Evolutionary conservation across 2,113 vertebrate species (phyloP), one percentile per base, ranked within the genome.

Genomic region (Chlorocebus sabaeus): DNA sequence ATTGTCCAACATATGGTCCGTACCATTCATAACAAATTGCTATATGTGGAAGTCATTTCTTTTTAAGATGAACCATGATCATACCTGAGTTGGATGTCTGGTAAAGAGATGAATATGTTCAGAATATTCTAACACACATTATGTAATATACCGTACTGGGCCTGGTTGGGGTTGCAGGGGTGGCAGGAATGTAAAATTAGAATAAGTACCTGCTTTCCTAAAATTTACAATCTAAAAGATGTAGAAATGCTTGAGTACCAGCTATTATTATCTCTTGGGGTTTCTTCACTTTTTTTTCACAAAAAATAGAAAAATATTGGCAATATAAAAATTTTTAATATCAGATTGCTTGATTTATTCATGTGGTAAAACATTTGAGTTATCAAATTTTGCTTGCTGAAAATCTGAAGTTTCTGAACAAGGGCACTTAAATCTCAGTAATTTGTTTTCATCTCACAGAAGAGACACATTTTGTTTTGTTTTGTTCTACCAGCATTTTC

Each of bases 351-450:
- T 96, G 52, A 81, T 50, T 75, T 72, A n/a, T 43, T 88, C 25
- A 95, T 85, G 88, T 70, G 83, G 86, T 87, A 23, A 88, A 83
- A 50, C 32, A 70, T 88, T 43, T 87, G 48, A 92, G 38, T 92
- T 87, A 35, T 87, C 73, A 89, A 89, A 91, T 64, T 91, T 81
- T 86, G n/a, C 70, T 90, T 97, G 52, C 87, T 76, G 32, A 75
- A 93, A 83, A 92, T 90, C 88, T 87, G 32, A 68, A 73, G 16
- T 96, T 96, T 90, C 45, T 22, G n/a, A 88, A 87, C 25, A 67
- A 78, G 50, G 16, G 32, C 43, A 64, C 35, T 83, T 92, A 90
- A 70, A 81, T 70, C 40, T 95, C 84, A 76, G 40, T 70, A 57
- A 83, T 64, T 91, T 84, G 32, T 94, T 91, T 23, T 93, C 5